These are phyloP conservation scores for Semaprochilodus insignis DNA, from an alignment of 2,797 vertebrate genomes.

Conservation along the genomic window DNA sequence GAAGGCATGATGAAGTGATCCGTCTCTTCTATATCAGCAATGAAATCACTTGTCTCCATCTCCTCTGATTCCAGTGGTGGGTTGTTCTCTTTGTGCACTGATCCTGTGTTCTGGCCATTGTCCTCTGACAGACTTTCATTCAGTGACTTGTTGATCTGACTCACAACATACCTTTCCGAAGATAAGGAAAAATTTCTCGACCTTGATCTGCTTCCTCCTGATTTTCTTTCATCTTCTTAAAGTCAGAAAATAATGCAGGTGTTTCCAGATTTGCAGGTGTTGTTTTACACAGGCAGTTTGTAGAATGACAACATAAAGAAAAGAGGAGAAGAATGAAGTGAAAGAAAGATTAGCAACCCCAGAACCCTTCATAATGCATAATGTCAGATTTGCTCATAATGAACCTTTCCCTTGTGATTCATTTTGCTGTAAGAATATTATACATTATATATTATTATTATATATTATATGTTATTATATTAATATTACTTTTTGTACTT, in stretches of 20 bases:
- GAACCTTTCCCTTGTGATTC: too few relatives aligned
- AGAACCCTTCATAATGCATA: not conserved
- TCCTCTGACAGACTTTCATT: slow-evolving; percentile 71
- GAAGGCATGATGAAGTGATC: slow-evolving; percentile 73
- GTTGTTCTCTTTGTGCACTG: slow-evolving; percentile 65
- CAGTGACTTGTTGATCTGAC: slow-evolving; percentile 79
- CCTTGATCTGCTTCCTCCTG: slow-evolving; percentile 75
- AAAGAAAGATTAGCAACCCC: not conserved
- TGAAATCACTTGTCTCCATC: slow-evolving; percentile 65
- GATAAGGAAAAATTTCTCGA: slow-evolving; percentile 86
- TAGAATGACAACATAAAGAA: slow-evolving; percentile 60
- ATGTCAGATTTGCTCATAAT: too few relatives aligned
- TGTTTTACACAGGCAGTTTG: not conserved
- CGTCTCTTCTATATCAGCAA: slow-evolving; percentile 60
- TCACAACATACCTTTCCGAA: slow-evolving; percentile 83
- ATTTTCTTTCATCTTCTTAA: slow-evolving; percentile 68
- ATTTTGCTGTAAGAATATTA: too few relatives aligned
- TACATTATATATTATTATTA: too few relatives aligned
- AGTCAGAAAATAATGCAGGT: not conserved
- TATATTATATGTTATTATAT: not conserved
- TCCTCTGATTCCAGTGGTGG: slow-evolving; percentile 69
- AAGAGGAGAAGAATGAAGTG: slow-evolving; percentile 36
- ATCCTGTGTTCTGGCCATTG: slow-evolving; percentile 66
- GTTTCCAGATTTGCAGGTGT: slow-evolving; percentile 12
- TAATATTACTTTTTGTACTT: too few relatives aligned